Evolutionary conservation across 2,797 vertebrate species (phyloP).

Genomic region (Pangasius sanitwongsei): DNA sequence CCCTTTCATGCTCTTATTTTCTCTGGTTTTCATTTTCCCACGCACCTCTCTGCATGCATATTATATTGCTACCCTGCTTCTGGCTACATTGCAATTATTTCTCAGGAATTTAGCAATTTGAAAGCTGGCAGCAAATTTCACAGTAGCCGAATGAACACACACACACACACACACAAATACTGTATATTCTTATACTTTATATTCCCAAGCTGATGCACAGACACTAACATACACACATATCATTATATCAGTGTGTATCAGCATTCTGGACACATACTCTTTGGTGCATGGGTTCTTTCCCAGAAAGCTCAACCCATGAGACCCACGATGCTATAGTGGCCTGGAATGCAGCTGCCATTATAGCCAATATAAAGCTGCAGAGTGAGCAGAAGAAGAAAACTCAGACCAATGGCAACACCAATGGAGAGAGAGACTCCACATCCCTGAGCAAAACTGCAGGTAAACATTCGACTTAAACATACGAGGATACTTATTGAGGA

Average conservation of each 20-base stretch:
- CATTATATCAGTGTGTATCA: background rate
- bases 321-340: constrained; percentile 71
- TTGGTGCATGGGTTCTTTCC: constrained; percentile 48
- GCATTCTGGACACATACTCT: background rate
- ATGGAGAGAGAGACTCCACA: background rate
- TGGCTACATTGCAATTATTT: constrained; percentile 52
- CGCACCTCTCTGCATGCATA: constrained; percentile 65
- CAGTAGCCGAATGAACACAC: constrained; percentile 21
- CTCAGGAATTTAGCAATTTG: constrained; percentile 57
- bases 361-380: constrained; percentile 80
- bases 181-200: background rate
- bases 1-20: constrained; percentile 58
- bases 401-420: background rate
- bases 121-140: constrained; percentile 48
- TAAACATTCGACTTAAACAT: background rate
- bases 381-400: constrained; percentile 67
- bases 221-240: background rate
- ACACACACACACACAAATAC: background rate
- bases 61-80: constrained; percentile 61
- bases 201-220: background rate
- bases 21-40: constrained; percentile 65
- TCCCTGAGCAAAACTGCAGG: constrained; percentile 35
- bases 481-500: background rate
- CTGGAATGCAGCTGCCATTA: constrained; percentile 76
- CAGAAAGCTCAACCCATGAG: constrained; percentile 65